These are phyloP conservation scores for Didymodactylos carnosus DNA, from an alignment of 2,888 invertebrate genomes.

Conservation along the genomic window DNA sequence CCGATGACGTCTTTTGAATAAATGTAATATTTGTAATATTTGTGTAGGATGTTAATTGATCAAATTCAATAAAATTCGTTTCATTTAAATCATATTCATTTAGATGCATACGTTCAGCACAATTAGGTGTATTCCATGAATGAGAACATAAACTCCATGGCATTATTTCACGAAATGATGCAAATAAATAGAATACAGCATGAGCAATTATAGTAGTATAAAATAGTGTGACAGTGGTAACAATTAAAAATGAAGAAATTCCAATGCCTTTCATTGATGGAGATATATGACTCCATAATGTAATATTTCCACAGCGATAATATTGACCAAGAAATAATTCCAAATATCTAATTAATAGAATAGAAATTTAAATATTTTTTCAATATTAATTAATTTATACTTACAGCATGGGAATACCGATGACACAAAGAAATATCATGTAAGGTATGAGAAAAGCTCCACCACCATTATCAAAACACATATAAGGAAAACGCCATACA, in stretches of 20 bases:
- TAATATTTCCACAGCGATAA: constrained; percentile 9
- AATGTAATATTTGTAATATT: not conserved
- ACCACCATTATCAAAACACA: constrained; percentile 13
- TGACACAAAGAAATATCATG: constrained; percentile 5
- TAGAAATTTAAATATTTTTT: not conserved
- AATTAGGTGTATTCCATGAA: constrained; percentile 31
- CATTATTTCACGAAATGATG: constrained; percentile 22
- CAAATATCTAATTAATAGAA: not conserved
- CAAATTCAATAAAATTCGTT: not conserved
- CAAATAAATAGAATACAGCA: constrained; percentile 39
- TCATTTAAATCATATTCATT: not conserved
- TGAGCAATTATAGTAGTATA: constrained; percentile 13
- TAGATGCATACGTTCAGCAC: constrained; percentile 37
- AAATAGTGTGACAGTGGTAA: constrained; percentile 5
- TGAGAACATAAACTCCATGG: constrained; percentile 34
- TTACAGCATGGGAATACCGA: constrained; percentile 7
- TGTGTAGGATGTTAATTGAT: not conserved
- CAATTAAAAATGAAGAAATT: constrained; percentile 7
- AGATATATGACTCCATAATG: constrained; percentile 8
- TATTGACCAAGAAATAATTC: constrained; percentile 12
- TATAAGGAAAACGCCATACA: constrained; percentile 13
- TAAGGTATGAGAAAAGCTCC: constrained; percentile 14
- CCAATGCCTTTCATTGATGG: constrained; percentile 12
- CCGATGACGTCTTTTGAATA: not conserved
- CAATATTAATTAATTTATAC: not conserved